Base-by-base conservation (phyloP, 2,113 vertebrate species). In the Phoenicopterus ruber region DNA sequence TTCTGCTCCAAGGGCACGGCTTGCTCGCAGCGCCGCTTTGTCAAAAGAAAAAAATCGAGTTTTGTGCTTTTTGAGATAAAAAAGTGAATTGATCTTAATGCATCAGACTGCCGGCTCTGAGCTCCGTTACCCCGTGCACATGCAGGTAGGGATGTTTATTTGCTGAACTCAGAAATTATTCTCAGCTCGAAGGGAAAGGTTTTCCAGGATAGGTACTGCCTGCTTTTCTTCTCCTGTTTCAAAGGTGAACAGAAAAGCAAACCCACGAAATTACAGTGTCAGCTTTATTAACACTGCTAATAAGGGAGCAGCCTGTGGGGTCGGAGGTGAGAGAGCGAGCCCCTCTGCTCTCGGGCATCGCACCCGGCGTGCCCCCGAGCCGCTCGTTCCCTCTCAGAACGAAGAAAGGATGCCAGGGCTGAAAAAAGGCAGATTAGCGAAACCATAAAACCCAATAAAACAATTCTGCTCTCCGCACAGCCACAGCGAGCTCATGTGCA, bases 101-200 rank as follows among this genome's bases (percentile, higher is more conserved):
- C 16, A 11, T 42, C 52, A 25, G 29, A 1, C 38, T 28, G 31
- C 25, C 3, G 4, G 29, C n/a, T 50, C 38, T 3, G n/a, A 44
- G 82, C 61, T 61, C 38, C 11, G 1, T 5, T 1, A 5, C 61
- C 61, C 17, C 0, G 0, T 10, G 25, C 26, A 7, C 0, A 1
- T 9, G n/a, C 9, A 31, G 29, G 42, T 16, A 42, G 54, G 38
- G 44, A 13, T 52, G 52, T 74, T 55, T 91, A 32, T 50, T 62
- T 31, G 46, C 47, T 46, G 69, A 84, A 21, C 29, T 84, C 17
- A 13, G 76, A 70, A 15, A 29, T 62, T 34, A 34, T 70, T 46
- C 42, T 63, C 26, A 4, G 57, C 73, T 78, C 47, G 42, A 40
- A 82, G 54, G 8, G 24, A 86, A 34, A 40, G 69, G 40, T 57